Base-by-base conservation (phyloP, 2,888 invertebrate genomes). In the Mythimna ferrago region DNA sequence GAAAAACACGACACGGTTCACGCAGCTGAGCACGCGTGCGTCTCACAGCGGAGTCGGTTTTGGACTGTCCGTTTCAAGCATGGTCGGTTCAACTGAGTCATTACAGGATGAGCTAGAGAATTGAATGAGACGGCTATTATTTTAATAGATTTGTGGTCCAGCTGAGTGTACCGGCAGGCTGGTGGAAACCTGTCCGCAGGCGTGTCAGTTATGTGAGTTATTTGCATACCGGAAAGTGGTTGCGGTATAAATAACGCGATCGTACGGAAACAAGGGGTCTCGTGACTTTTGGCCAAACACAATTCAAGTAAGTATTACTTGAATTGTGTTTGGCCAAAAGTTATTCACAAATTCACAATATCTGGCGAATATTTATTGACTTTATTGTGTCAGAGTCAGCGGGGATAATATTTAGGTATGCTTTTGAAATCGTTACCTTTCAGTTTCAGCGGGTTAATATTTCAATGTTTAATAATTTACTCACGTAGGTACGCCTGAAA, bases 121-220 rank as follows among this genome's bases (percentile, higher is more conserved):
- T 86, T 86, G 85, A 84, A 86, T 84, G 83, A 86, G 86, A 81
- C 67, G 63, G 85, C 75, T 77, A 77, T 84, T 85, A 83, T 86
- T 83, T 81, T 86, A 85, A 84, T 86, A 84, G 84, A 86, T 86
- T 76, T 86, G 83, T 83, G 76, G 71, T 84, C 77, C 79, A 86
- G 71, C 64, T 78, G 82, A 70, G 72, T 73, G 65, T 70, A 74
- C 73, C 72, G 73, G 54, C 48, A 63, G 44, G 64, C 58, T 78
- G 79, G 78, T 81, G 73, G 48, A 82, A 83, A 85, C 86, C 81
- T 78, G 82, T 80, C 70, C 61, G 44, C 71, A 68, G 76, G 67
- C 75, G 69, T 77, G 74, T 79, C 77, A 66, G 76, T 69, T 83
- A 84, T 77, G 78, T 69, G 69, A 71, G 58, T 69, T 71, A 83